A percentile compares a stretch with the other conserved stretches of the same genome.
Evolutionary conservation across 2,113 vertebrate genomes (phyloP).

Genomic region (Hystrix brachyura): DNA sequence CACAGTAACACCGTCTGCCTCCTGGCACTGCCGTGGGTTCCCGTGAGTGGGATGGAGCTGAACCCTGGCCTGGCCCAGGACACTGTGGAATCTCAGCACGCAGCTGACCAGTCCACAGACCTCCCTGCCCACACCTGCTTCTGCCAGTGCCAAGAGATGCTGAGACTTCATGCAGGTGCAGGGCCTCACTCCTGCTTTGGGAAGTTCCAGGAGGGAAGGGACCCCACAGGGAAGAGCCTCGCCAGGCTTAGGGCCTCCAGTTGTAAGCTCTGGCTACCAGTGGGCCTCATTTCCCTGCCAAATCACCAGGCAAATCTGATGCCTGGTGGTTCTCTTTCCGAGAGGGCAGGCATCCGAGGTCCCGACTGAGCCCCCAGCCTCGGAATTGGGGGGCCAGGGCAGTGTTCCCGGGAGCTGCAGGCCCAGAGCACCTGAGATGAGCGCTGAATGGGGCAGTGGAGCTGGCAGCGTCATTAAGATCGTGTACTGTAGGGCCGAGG

Average conservation of each 20-base stretch:
- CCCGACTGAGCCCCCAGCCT: not conserved
- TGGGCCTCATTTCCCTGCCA: constrained; percentile 65
- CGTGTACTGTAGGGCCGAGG: not conserved
- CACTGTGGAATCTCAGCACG: not conserved
- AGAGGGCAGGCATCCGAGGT: not conserved
- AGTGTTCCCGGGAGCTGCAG: not conserved
- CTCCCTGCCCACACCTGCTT: not conserved
- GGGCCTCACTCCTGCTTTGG: not conserved
- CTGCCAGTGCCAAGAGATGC: not conserved
- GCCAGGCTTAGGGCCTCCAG: not conserved
- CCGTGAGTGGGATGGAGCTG: not conserved
- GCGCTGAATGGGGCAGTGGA: no score
- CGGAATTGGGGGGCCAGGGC: no score
- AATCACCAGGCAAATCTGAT: constrained; percentile 63
- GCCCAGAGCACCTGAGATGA: not conserved
- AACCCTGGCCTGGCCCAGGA: not conserved
- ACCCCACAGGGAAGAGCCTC: not conserved
- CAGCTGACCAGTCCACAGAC: not conserved
- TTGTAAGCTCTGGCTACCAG: not conserved
- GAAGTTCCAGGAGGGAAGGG: not conserved
- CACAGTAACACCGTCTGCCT: not conserved
- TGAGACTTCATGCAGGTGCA: not conserved
- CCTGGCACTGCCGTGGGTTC: not conserved
- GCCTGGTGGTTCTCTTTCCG: not conserved
- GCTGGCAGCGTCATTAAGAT: not conserved